phyloP scores from a whole-genome alignment of 2,797 vertebrate species.

The Lepus oiostolus region DNA sequence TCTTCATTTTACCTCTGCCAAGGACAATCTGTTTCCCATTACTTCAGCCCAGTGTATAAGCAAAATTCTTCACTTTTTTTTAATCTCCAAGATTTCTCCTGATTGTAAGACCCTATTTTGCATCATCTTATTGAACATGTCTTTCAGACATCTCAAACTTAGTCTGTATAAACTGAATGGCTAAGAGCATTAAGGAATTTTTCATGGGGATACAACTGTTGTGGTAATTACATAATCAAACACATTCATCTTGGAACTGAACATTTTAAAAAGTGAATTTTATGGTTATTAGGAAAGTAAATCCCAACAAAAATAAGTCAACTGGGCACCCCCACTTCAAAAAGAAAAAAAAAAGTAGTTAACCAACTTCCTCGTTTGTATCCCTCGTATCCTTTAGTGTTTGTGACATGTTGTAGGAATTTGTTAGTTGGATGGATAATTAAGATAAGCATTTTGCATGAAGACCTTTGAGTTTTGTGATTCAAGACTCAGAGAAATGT shows the following conservation, averaged over 20 bases:
- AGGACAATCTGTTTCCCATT: not conserved
- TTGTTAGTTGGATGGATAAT: not conserved
- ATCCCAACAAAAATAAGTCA: conserved; percentile 19
- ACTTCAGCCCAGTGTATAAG: not conserved
- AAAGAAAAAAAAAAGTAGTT: conserved; percentile 18
- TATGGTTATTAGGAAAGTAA: not conserved
- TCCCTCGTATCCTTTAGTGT: not conserved
- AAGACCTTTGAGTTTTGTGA: not conserved
- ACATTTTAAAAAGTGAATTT: conserved; percentile 17
- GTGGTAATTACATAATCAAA: not conserved
- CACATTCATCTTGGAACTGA: not conserved
- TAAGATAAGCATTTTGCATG: not conserved
- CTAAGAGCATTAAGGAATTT: not conserved
- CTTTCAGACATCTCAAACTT: not conserved
- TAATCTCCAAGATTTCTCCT: conserved; percentile 33
- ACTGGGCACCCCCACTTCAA: not conserved
- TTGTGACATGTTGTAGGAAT: not conserved
- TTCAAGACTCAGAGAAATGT: conserved; percentile 30
- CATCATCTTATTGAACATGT: not conserved
- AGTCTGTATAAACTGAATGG: conserved; percentile 27
- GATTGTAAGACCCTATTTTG: not conserved
- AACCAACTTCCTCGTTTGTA: not conserved
- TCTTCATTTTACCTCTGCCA: conserved; percentile 28
- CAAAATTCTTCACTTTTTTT: conserved; percentile 25
- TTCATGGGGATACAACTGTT: not conserved